A percentile compares a stretch with the other conserved stretches of the same genome.
Evolutionary conservation across 2,797 vertebrate genomes (phyloP).

Genomic region (Cossypha caffra): DNA sequence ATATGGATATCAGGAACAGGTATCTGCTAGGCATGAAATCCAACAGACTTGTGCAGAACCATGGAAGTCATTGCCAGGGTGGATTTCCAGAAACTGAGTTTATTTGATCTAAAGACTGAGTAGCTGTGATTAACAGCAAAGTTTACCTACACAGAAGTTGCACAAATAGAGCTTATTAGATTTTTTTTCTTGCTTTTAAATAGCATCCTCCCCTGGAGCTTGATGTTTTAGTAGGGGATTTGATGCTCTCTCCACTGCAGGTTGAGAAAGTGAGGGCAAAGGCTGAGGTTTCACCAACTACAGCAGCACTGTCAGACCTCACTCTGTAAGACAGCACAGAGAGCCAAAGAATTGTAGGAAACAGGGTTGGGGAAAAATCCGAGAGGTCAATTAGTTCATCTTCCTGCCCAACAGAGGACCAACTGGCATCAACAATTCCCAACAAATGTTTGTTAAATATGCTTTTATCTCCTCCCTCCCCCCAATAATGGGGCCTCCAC

Average conservation of each 20-base stretch:
- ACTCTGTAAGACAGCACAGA: neutral
- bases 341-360: conserved; percentile 61
- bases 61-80: neutral
- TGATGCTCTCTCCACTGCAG: neutral
- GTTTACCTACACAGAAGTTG: neutral
- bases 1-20: neutral
- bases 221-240: neutral
- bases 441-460: neutral
- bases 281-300: neutral
- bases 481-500: neutral
- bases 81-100: neutral
- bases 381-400: conserved; percentile 64
- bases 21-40: neutral
- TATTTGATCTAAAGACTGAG: neutral
- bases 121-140: neutral
- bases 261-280: neutral
- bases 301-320: neutral
- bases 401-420: conserved; percentile 35
- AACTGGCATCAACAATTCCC: conserved; percentile 42
- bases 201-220: neutral
- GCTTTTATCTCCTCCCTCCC: neutral
- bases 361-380: conserved; percentile 15
- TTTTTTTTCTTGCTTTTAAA: neutral
- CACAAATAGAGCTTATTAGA: neutral
- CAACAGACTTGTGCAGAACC: neutral